Evolutionary conservation across 2,113 vertebrate genomes (phyloP), one percentile per base, ranked within the genome.

Genomic region (Poicephalus meyeri): DNA sequence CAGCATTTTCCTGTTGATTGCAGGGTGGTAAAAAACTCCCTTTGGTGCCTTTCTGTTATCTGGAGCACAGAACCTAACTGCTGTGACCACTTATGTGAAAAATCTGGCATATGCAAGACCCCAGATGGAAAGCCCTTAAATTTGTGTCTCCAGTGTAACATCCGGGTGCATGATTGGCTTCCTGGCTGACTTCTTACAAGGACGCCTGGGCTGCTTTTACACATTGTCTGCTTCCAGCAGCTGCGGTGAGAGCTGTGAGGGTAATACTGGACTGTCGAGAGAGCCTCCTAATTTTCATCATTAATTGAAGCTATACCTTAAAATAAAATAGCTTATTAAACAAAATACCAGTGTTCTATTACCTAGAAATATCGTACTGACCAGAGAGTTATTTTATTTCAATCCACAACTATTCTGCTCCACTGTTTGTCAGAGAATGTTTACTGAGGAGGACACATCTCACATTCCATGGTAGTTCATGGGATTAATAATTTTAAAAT

Each of bases 21-120:
- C 93, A 89, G 96, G 89, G 90, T 96, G 81, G 97, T 97, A 96
- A 98, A 98, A 81, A 83, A 79, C 93, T 98, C 98, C 94, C 97
- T 97, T 98, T 96, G 93, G 97, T 97, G 91, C 71, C 60, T 98
- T 97, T 97, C 96, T 97, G 92, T 98, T 96, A 97, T 97, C 93
- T 97, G 96, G 91, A 98, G 96, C 96, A 91, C 89, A 97, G 84
- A 98, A 97, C 66, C 84, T 96, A 98, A 97, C 95, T 97, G 88
- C 98, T 98, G 96, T 95, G 95, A 97, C 97, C 96, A 98, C 97
- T 98, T 98, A 97, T 33, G 86, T 96, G 95, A 93, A 93, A 96
- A 92, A 94, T 88, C 98, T 98, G 97, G 97, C 98, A 97, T 71
- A 87, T 24, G 14, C 13, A 90, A 71, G 41, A 86, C 92, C 97